phyloP scores from a whole-genome alignment of 2,888 invertebrate genomes.

The Cepaea hortensis region DNA sequence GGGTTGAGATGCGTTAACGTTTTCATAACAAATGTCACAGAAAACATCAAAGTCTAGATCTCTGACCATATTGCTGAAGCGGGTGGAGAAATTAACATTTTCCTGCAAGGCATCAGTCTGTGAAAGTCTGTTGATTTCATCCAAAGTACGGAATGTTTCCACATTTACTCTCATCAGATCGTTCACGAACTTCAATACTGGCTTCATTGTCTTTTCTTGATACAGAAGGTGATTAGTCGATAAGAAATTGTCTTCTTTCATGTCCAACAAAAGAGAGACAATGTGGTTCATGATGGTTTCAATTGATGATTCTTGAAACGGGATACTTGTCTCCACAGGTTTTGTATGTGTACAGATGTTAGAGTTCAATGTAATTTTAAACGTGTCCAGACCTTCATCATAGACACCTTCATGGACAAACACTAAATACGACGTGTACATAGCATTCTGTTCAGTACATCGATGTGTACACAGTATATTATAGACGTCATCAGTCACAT shows the following conservation, averaged over 20 bases:
- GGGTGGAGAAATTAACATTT: not conserved
- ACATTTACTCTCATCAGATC: not conserved
- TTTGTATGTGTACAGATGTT: constrained; percentile 26
- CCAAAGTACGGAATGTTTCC: constrained; percentile 7
- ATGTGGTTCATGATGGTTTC: constrained; percentile 39
- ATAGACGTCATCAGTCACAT: constrained; percentile 48
- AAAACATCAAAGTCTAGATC: constrained; percentile 29
- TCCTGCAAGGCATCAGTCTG: constrained; percentile 11
- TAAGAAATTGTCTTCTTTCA: constrained; percentile 23
- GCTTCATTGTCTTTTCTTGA: not conserved
- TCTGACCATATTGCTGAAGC: not conserved
- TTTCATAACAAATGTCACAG: constrained; percentile 54
- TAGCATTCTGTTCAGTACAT: not conserved
- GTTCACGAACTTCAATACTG: not conserved
- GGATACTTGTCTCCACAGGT: constrained; percentile 20
- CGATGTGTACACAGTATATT: constrained; percentile 9
- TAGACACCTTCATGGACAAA: constrained; percentile 46
- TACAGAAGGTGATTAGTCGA: not conserved
- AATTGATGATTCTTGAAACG: constrained; percentile 22
- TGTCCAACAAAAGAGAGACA: constrained; percentile 9
- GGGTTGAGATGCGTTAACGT: constrained; percentile 39
- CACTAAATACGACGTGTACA: constrained; percentile 44
- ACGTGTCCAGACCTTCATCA: constrained; percentile 48
- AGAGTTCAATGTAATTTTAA: constrained; percentile 45
- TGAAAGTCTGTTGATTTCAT: not conserved